Evolutionary conservation across 2,797 vertebrate species (phyloP).

Genomic region (Taenioides sp.): DNA sequence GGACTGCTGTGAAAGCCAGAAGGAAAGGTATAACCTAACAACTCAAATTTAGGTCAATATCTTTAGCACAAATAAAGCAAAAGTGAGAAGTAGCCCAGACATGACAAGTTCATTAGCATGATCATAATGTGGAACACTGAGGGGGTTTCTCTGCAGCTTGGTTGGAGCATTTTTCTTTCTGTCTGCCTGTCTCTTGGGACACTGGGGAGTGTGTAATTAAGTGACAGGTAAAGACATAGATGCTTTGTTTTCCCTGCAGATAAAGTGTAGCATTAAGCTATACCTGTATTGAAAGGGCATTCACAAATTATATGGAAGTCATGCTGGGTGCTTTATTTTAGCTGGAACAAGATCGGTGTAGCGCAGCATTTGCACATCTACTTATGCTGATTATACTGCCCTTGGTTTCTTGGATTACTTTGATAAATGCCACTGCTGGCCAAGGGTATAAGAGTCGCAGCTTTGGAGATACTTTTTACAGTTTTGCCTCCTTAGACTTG

Average conservation of each 20-base stretch:
- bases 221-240: constrained; percentile 42
- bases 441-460: neutral
- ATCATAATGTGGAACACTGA: constrained; percentile 26
- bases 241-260: constrained; percentile 26
- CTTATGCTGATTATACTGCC: neutral
- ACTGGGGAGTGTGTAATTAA: constrained; percentile 61
- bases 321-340: neutral
- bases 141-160: constrained; percentile 9
- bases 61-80: neutral
- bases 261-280: constrained; percentile 6
- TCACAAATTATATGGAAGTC: neutral
- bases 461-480: neutral
- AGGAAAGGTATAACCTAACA: neutral
- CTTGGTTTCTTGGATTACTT: neutral
- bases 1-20: neutral
- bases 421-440: neutral
- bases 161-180: constrained; percentile 24
- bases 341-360: constrained; percentile 12
- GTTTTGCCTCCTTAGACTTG: neutral
- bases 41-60: constrained; percentile 2
- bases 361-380: constrained; percentile 2
- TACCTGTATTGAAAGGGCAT: neutral
- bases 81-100: constrained; percentile 12
- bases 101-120: constrained; percentile 26
- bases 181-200: constrained; percentile 29